Conservation (phyloP, 1,140 invertebrate species). For the Mya arenaria region DNA sequence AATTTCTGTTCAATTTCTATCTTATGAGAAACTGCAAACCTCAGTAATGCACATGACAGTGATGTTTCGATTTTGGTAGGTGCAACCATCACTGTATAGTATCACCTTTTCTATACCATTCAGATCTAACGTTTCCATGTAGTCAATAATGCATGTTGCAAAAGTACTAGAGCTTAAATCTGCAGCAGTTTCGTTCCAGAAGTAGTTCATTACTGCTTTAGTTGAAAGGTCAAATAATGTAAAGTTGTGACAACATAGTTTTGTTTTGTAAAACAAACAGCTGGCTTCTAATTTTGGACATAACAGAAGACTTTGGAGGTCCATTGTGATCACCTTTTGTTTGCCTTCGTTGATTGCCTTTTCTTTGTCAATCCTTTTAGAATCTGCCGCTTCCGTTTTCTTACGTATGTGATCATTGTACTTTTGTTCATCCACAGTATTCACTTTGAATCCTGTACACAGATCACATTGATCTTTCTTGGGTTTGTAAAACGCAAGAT, state of each 20-base stretch:
- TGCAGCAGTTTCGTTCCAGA: slow-evolving; percentile 28
- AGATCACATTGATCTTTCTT: slow-evolving; percentile 45
- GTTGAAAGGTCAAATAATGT: not conserved
- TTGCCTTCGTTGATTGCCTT: not conserved
- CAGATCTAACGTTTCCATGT: slow-evolving; percentile 12
- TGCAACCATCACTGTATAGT: slow-evolving; percentile 33
- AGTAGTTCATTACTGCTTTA: slow-evolving; percentile 2
- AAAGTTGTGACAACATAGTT: slow-evolving; percentile 43
- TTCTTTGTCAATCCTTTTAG: slow-evolving; percentile 8
- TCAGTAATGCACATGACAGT: slow-evolving; percentile 19
- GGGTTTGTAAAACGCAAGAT: slow-evolving; percentile 30
- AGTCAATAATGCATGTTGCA: slow-evolving; percentile 21
- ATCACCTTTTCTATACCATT: not conserved
- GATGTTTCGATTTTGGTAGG: slow-evolving; percentile 30
- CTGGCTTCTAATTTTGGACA: slow-evolving; percentile 38
- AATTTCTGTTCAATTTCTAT: slow-evolving; percentile 57
- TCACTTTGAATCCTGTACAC: slow-evolving; percentile 4
- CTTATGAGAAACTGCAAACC: slow-evolving; percentile 18
- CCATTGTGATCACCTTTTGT: slow-evolving; percentile 24
- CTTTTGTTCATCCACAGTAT: not conserved
- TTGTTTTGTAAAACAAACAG: slow-evolving; percentile 32
- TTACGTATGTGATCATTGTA: slow-evolving; percentile 24
- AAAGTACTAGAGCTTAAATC: slow-evolving; percentile 18
- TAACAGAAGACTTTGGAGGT: slow-evolving; percentile 26
- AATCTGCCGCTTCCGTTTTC: not conserved